phyloP scores from a whole-genome alignment of 2,888 invertebrate species.

The Frankliniella fusca region DNA sequence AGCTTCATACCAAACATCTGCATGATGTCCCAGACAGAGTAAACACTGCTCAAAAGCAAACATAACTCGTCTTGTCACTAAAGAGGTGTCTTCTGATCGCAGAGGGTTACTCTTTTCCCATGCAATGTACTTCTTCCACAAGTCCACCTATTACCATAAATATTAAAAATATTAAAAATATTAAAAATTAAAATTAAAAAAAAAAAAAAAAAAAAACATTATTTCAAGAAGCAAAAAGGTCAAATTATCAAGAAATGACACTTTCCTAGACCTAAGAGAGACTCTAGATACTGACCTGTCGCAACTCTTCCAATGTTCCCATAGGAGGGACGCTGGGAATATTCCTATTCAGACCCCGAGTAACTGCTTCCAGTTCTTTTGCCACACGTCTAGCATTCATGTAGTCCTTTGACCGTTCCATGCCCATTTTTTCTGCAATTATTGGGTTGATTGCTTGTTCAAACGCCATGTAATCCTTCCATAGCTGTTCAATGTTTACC shows the following conservation, averaged over 20 bases:
- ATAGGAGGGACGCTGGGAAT: conserved; percentile 96
- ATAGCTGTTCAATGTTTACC: conserved; percentile 91
- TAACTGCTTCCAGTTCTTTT: conserved; percentile 92
- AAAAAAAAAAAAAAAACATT: conserved; percentile 29
- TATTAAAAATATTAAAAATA: conserved; percentile 31
- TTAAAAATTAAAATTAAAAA: conserved; percentile 34
- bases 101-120: conserved; percentile 98
- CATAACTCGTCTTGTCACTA: conserved; percentile 91
- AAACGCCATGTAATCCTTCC: conserved; percentile 97
- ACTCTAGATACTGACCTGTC: conserved; percentile 63
- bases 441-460: conserved; percentile 88
- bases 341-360: conserved; percentile 90
- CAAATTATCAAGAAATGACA: background rate
- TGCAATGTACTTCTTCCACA: conserved; percentile 97
- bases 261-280: background rate
- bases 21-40: conserved; percentile 93
- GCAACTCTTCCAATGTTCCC: conserved; percentile 80
- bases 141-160: conserved; percentile 66
- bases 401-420: conserved; percentile 92
- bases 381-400: conserved; percentile 96
- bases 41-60: conserved; percentile 98
- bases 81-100: conserved; percentile 89
- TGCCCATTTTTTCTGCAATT: conserved; percentile 95
- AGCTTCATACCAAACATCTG: conserved; percentile 99
- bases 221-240: background rate